Percentiles rank a stretch among this genome's conserved stretches.
Conservation (phyloP, 37 sponge, comb jelly and placozoan species). For the Cladorhizidae sp. region DNA sequence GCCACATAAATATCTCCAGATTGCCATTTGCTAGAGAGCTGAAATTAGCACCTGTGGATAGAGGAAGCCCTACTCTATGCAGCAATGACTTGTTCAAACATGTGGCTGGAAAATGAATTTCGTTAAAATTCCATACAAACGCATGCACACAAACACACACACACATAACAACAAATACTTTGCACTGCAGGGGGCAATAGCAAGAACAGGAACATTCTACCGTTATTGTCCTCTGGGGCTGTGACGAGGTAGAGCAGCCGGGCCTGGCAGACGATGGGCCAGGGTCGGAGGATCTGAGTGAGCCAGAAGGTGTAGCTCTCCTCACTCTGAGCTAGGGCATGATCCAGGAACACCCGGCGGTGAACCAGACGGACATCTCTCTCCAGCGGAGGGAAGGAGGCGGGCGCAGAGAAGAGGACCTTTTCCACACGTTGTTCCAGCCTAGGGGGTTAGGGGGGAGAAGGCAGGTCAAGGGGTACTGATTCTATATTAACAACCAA, state of each 20-base stretch:
- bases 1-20: no score
- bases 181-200: no score
- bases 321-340: not conserved
- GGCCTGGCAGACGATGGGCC: slow-evolving; percentile 53
- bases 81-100: no score
- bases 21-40: no score
- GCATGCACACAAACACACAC: not conserved
- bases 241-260: slow-evolving; percentile 57
- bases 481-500: no score
- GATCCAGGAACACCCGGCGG: slow-evolving; percentile 16
- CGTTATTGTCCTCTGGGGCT: slow-evolving; percentile 43
- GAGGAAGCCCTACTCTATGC: no score
- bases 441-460: slow-evolving; percentile 2
- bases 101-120: no score
- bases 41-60: no score
- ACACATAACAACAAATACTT: not conserved
- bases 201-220: slow-evolving; percentile 3
- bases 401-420: slow-evolving; percentile 22
- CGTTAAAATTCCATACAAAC: not conserved
- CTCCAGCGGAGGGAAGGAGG: slow-evolving; percentile 30
- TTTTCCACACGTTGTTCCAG: slow-evolving; percentile 2
- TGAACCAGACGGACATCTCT: slow-evolving; percentile 34
- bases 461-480: no score
- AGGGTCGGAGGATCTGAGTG: slow-evolving; percentile 43
- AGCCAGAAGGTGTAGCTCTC: slow-evolving; percentile 57